phyloP scores from a whole-genome alignment of 2,113 vertebrate species.

The Melierax canorus region DNA sequence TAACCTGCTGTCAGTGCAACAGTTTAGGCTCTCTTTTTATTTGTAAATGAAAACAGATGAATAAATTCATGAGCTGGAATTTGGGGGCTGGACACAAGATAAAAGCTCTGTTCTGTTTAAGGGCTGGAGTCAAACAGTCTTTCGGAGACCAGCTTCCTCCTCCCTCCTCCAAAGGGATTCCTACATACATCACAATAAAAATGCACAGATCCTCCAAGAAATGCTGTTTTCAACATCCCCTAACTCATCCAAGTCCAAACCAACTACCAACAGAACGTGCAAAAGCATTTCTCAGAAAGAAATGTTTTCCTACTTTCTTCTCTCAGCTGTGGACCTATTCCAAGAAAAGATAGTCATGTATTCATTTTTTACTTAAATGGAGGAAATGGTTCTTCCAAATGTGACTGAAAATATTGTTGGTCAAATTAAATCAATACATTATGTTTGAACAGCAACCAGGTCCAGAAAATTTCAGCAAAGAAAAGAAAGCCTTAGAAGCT shows the following conservation, averaged over 20 bases:
- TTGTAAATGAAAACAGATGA: constrained; percentile 4
- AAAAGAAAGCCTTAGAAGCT: background rate
- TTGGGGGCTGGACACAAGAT: background rate
- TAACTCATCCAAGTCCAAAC: background rate
- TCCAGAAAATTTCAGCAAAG: background rate
- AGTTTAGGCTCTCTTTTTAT: background rate
- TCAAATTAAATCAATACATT: background rate
- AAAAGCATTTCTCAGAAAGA: background rate
- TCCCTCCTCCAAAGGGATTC: background rate
- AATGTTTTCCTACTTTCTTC: background rate
- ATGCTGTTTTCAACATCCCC: background rate
- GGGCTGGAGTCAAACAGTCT: background rate
- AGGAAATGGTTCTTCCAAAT: constrained; percentile 32
- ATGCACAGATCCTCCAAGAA: background rate
- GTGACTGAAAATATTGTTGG: background rate
- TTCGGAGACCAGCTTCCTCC: background rate
- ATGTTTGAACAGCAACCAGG: background rate
- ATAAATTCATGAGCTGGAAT: background rate
- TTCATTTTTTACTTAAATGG: background rate
- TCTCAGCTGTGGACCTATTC: background rate
- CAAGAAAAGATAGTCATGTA: background rate
- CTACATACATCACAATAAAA: background rate
- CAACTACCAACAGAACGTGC: background rate
- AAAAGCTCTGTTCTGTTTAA: background rate
- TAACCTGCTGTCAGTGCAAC: background rate